Conservation (phyloP, 2,797 vertebrate species). For the Cossypha polioptera region DNA sequence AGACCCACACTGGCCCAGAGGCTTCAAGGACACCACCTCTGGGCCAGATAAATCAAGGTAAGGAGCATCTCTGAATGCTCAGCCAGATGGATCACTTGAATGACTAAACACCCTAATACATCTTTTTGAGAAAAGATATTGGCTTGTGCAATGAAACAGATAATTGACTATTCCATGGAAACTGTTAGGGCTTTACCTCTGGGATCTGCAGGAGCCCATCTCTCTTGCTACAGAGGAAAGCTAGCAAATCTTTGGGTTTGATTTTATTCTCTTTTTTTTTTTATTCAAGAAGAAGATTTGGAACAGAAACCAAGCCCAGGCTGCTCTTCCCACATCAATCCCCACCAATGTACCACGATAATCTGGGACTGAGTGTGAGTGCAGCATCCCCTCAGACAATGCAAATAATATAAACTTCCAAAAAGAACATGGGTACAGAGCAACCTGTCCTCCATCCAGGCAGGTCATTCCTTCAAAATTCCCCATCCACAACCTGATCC, state of each 20-base stretch:
- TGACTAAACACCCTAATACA: slow-evolving; percentile 72
- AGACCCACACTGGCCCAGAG: neutral
- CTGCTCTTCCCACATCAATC: neutral
- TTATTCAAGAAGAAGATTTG: neutral
- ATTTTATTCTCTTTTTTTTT: neutral
- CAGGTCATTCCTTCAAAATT: neutral
- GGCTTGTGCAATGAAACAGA: slow-evolving; percentile 76
- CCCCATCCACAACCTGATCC: neutral
- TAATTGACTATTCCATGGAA: slow-evolving; percentile 72
- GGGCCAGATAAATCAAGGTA: slow-evolving; percentile 71
- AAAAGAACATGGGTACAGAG: neutral
- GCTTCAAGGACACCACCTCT: slow-evolving; percentile 60
- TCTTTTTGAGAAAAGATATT: slow-evolving; percentile 71
- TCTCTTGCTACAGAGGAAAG: neutral
- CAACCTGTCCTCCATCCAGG: neutral
- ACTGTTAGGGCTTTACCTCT: slow-evolving; percentile 51
- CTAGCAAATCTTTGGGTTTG: neutral
- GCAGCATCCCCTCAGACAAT: neutral
- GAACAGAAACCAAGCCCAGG: neutral
- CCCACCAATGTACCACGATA: accelerated
- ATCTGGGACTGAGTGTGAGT: neutral
- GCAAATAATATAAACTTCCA: neutral
- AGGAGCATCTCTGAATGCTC: slow-evolving; percentile 59
- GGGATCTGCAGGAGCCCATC: slow-evolving; percentile 30
- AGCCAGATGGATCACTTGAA: slow-evolving; percentile 75